phyloP scores from a whole-genome alignment of 1,140 invertebrate species.

The Pachyrhynchus sulphureomaculatus region DNA sequence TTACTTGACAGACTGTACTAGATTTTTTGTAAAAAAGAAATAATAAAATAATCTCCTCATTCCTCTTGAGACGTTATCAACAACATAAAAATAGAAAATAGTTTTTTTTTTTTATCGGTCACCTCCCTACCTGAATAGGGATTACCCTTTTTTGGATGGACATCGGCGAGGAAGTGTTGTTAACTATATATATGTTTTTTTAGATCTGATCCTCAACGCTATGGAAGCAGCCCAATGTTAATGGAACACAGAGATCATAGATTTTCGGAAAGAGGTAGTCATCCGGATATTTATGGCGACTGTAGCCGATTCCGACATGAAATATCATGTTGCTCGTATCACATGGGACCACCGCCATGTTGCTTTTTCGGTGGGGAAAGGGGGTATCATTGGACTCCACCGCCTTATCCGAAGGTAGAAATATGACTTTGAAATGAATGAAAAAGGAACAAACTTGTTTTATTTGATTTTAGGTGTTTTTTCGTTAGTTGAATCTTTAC shows the following conservation, averaged over 20 bases:
- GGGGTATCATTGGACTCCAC: constrained; percentile 47
- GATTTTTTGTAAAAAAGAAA: no score
- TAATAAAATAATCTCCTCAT: no score
- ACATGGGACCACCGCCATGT: constrained; percentile 42
- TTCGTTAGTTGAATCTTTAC: no score
- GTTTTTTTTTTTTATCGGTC: no score
- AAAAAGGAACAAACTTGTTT: not conserved
- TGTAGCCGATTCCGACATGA: constrained; percentile 42
- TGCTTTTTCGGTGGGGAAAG: constrained; percentile 49
- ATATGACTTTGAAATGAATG: not conserved
- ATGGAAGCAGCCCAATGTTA: constrained; percentile 51
- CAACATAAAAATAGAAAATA: no score
- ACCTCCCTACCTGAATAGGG: no score
- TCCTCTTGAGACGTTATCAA: no score
- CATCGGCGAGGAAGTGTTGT: no score
- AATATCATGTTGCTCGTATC: constrained; percentile 45
- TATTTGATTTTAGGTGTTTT: not conserved
- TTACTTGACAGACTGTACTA: no score
- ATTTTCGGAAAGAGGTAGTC: constrained; percentile 43
- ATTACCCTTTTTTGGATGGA: no score
- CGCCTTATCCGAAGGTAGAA: constrained; percentile 41
- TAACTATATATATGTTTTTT: no score
- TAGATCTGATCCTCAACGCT: constrained; percentile 50
- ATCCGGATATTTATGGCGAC: constrained; percentile 47
- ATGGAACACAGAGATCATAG: constrained; percentile 41